A percentile compares a stretch with the other conserved stretches of the same genome.
These are phyloP conservation scores for Serinus canaria DNA, from an alignment of 2,113 vertebrate genomes.

Conservation along the genomic window DNA sequence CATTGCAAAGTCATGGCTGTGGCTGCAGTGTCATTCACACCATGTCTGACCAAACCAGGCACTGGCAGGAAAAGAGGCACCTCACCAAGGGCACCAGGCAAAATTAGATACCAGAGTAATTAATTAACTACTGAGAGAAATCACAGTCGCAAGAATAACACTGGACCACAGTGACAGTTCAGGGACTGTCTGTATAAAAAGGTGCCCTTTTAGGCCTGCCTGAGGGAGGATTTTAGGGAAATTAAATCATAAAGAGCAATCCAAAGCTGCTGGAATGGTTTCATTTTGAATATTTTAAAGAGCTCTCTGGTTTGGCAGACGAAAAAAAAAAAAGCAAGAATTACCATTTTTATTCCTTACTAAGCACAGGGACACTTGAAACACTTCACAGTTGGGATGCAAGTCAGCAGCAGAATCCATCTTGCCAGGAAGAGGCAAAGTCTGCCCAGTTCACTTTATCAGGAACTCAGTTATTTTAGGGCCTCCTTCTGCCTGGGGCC, in stretches of 20 bases:
- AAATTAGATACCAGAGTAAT: accelerated
- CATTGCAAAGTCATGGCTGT: neutral
- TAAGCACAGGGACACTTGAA: neutral
- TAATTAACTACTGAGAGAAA: neutral
- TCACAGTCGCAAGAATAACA: accelerated
- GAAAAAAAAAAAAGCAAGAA: neutral
- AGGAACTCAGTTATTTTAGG: neutral
- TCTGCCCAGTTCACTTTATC: neutral
- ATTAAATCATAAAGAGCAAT: neutral
- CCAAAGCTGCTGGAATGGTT: neutral
- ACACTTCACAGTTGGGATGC: accelerated
- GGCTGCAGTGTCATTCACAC: accelerated
- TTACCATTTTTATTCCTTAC: neutral
- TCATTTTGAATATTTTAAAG: neutral
- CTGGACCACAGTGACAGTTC: neutral
- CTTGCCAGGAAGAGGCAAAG: neutral
- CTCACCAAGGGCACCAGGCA: neutral
- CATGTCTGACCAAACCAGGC: neutral
- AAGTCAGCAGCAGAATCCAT: neutral
- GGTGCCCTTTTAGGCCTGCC: neutral
- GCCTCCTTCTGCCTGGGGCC: neutral
- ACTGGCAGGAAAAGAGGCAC: accelerated
- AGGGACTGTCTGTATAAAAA: neutral
- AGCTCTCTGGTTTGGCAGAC: neutral
- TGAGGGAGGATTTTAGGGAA: neutral